A percentile compares a stretch with the other conserved stretches of the same genome.
Evolutionary conservation across 2,797 vertebrate genomes (phyloP).

Genomic region (Hyperoplus immaculatus): DNA sequence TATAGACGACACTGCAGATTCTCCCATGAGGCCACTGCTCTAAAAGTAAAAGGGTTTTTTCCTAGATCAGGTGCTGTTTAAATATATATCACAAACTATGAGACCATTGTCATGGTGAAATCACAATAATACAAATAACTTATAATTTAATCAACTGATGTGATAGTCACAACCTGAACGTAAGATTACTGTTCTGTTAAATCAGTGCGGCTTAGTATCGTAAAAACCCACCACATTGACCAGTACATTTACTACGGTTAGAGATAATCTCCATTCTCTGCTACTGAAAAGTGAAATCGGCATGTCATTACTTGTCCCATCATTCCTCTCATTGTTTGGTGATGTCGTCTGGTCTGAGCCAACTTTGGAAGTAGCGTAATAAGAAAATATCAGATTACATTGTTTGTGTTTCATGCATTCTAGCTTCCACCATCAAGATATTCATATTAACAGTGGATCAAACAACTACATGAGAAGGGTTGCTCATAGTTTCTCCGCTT

Average conservation of each 20-base stretch:
- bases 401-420: not conserved
- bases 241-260: too few relatives aligned
- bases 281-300: not conserved
- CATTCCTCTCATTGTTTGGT: not conserved
- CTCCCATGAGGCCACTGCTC: too few relatives aligned
- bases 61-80: too few relatives aligned
- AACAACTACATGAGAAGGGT: not conserved
- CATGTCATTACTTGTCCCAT: slow-evolving; percentile 16
- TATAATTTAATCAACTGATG: too few relatives aligned
- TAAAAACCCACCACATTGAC: not conserved
- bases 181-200: too few relatives aligned
- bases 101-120: too few relatives aligned
- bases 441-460: not conserved
- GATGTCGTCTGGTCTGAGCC: not conserved
- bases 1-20: too few relatives aligned
- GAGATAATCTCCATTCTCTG: not conserved
- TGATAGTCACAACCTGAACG: too few relatives aligned
- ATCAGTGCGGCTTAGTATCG: not conserved
- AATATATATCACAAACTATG: too few relatives aligned
- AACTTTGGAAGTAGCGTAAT: not conserved
- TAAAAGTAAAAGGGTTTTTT: too few relatives aligned
- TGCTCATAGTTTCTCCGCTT: not conserved
- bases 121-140: too few relatives aligned
- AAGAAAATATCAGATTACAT: not conserved
- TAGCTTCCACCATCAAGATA: not conserved